Percentiles rank a stretch among this genome's conserved stretches.
These are phyloP conservation scores for Perizoma affinitatum DNA, from an alignment of 2,888 invertebrate genomes.

Conservation along the genomic window DNA sequence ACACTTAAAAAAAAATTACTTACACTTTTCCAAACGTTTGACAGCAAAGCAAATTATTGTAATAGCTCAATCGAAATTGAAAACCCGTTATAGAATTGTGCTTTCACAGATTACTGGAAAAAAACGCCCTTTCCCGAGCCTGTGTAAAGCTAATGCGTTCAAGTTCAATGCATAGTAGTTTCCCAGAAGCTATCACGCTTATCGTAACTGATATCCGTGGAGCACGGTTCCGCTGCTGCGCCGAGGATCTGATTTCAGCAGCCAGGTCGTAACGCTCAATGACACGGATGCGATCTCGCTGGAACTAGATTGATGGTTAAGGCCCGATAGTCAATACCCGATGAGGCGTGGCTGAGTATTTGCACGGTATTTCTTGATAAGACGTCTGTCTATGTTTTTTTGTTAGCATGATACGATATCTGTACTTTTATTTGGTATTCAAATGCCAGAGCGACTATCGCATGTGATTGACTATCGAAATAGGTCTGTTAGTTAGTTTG, in stretches of 20 bases:
- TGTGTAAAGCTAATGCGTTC: conserved; percentile 18
- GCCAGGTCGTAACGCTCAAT: conserved; percentile 55
- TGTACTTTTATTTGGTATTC: no score
- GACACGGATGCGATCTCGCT: conserved; percentile 58
- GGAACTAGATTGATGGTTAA: conserved; percentile 42
- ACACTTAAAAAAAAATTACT: no score
- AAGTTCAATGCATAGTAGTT: conserved; percentile 47
- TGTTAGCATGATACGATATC: no score
- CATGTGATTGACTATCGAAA: not conserved
- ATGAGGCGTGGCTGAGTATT: conserved; percentile 25
- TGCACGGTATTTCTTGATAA: conserved; percentile 12
- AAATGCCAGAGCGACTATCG: no score
- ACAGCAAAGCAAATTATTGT: conserved; percentile 15
- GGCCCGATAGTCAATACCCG: conserved; percentile 20
- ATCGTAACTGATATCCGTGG: conserved; percentile 71
- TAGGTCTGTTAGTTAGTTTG: not conserved
- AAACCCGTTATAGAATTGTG: not conserved
- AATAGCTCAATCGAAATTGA: not conserved
- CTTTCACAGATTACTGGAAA: not conserved
- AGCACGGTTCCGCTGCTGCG: conserved; percentile 55
- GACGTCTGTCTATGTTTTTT: not conserved
- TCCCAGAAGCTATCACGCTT: conserved; percentile 19
- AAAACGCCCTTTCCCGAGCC: not conserved
- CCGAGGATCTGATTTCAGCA: conserved; percentile 63
- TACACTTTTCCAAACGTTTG: conserved; percentile 38